A percentile compares a stretch with the other conserved stretches of the same genome.
phyloP scores from a whole-genome alignment of 2,113 vertebrate genomes.

The Sturnus vulgaris region DNA sequence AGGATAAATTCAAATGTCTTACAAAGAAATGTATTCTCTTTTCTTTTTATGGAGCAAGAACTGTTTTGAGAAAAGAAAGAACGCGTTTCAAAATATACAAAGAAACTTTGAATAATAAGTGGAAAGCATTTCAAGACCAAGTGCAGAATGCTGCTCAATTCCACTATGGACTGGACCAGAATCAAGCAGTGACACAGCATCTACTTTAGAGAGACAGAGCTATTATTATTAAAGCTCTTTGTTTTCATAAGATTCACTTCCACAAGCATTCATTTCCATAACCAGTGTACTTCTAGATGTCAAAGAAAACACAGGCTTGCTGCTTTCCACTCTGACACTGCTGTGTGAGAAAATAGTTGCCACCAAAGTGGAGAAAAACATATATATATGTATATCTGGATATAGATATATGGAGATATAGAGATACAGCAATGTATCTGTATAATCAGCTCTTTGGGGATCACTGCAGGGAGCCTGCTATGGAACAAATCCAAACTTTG shows the following conservation, averaged over 20 bases:
- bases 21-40: constrained; percentile 63
- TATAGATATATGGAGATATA: neutral
- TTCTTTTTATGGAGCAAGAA: constrained; percentile 23
- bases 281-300: neutral
- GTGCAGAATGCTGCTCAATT: neutral
- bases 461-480: neutral
- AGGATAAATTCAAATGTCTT: constrained; percentile 41
- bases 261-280: neutral
- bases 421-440: too few relatives aligned
- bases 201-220: neutral
- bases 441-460: neutral
- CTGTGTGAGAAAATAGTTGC: neutral
- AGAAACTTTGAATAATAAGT: constrained; percentile 12
- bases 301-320: neutral
- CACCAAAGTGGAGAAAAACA: neutral
- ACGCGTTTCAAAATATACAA: constrained; percentile 10
- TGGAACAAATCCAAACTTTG: neutral
- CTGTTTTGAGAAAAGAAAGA: neutral
- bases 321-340: neutral
- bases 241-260: neutral
- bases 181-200: neutral
- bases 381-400: too few relatives aligned
- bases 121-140: neutral
- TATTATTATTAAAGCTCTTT: neutral
- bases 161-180: neutral